phyloP scores from a whole-genome alignment of 2,797 vertebrate species.

The Acrossocheilus fasciatus region DNA sequence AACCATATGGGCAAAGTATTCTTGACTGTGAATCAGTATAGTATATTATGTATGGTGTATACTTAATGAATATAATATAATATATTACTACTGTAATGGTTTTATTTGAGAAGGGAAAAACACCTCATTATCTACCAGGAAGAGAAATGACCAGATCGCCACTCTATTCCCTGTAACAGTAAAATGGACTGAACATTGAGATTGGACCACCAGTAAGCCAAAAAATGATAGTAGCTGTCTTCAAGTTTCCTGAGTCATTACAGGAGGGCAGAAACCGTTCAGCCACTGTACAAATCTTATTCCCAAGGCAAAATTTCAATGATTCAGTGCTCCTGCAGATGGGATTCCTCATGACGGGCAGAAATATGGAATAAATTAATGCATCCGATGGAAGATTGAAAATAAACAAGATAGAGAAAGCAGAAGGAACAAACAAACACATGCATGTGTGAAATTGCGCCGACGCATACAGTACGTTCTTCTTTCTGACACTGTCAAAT shows the following conservation, averaged over 20 bases:
- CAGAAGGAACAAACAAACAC: background rate
- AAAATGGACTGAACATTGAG: slow-evolving; percentile 4
- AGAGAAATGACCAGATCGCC: slow-evolving; percentile 27
- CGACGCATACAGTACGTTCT: background rate
- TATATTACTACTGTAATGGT: background rate
- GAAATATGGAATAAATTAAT: slow-evolving; percentile 7
- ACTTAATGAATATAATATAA: slow-evolving; percentile 13
- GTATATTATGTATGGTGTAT: too few species aligned
- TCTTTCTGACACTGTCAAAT: slow-evolving; percentile 10
- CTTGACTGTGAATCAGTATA: background rate
- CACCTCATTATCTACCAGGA: slow-evolving; percentile 20
- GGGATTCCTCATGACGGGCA: slow-evolving; percentile 11
- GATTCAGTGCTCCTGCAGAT: slow-evolving; percentile 14
- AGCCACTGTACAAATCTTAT: slow-evolving; percentile 33
- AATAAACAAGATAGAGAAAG: background rate
- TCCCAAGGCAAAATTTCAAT: slow-evolving; percentile 18
- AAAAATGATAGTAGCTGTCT: slow-evolving; percentile 1
- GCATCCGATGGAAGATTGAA: background rate
- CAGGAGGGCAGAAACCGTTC: background rate
- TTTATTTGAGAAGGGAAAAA: slow-evolving; percentile 21
- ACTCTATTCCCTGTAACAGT: slow-evolving; percentile 2
- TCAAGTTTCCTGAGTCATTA: background rate
- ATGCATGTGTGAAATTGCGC: slow-evolving; percentile 2
- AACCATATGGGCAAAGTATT: background rate
- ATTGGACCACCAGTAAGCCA: background rate